Evolutionary conservation across 2,113 vertebrate species (phyloP).

Genomic region (Hippocampus abdominalis): DNA sequence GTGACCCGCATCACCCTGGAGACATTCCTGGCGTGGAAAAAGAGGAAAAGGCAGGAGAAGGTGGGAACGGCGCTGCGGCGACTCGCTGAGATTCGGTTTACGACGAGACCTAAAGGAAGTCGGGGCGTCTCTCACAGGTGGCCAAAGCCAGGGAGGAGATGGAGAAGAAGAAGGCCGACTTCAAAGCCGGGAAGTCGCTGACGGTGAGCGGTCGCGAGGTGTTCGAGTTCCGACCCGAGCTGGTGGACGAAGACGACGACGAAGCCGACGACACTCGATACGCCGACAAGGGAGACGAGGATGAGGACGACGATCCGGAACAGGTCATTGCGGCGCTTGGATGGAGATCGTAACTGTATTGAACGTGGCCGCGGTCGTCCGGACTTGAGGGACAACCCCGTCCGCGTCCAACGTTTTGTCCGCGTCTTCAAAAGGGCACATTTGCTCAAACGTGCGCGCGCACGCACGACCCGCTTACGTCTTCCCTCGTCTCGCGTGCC

Average conservation of each 20-base stretch:
- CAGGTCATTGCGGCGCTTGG: background rate
- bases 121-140: slow-evolving; percentile 49
- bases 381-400: too few relatives aligned
- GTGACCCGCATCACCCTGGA: slow-evolving; percentile 98
- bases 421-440: too few relatives aligned
- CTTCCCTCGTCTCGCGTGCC: background rate
- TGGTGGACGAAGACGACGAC: slow-evolving; percentile 91
- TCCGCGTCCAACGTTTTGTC: too few relatives aligned
- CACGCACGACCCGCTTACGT: background rate
- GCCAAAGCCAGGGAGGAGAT: slow-evolving; percentile 86
- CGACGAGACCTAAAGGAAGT: background rate
- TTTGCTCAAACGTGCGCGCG: too few relatives aligned
- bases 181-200: slow-evolving; percentile 90
- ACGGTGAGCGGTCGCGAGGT: slow-evolving; percentile 95
- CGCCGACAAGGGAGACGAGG: slow-evolving; percentile 56
- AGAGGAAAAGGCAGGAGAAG: slow-evolving; percentile 97
- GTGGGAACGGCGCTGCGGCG: slow-evolving; percentile 22
- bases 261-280: slow-evolving; percentile 89
- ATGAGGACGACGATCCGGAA: slow-evolving; percentile 56
- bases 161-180: slow-evolving; percentile 96
- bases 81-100: background rate
- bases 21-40: slow-evolving; percentile 97
- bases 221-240: slow-evolving; percentile 92
- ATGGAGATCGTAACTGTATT: too few relatives aligned
- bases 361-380: too few relatives aligned